Conservation (phyloP, 2,888 invertebrate genomes). For the Criorhina ranunculi region DNA sequence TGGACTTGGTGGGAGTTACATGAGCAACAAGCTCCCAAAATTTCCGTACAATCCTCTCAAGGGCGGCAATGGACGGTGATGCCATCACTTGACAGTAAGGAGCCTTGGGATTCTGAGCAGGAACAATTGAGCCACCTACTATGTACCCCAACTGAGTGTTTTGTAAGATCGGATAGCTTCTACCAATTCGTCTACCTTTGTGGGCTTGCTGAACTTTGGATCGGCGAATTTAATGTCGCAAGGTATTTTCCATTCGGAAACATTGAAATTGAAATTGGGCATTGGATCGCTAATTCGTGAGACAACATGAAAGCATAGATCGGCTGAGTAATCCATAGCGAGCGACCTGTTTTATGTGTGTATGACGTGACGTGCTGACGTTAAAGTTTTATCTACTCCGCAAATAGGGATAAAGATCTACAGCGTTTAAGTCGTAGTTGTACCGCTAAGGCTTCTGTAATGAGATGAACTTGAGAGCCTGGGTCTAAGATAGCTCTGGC, state of each 20-base stretch:
- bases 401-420: conserved; percentile 3
- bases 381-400: conserved; percentile 27
- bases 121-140: too few relatives aligned
- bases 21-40: too few relatives aligned
- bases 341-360: conserved; percentile 9
- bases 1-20: too few relatives aligned
- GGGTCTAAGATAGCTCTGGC: conserved; percentile 32
- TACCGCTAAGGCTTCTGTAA: conserved; percentile 22
- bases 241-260: conserved; percentile 9
- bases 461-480: conserved; percentile 33
- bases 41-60: too few relatives aligned
- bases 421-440: conserved; percentile 10
- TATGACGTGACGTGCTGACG: conserved; percentile 4
- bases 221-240: conserved; percentile 21
- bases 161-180: too few relatives aligned
- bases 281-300: conserved; percentile 27
- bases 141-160: too few relatives aligned
- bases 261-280: conserved; percentile 12
- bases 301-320: conserved; percentile 32
- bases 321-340: conserved; percentile 6
- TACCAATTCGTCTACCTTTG: conserved; percentile 15
- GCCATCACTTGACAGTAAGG: too few relatives aligned
- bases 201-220: conserved; percentile 16
- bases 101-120: too few relatives aligned
- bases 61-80: too few relatives aligned